Evolutionary conservation across 2,113 vertebrate species (phyloP).

Genomic region (Lophius piscatorius): DNA sequence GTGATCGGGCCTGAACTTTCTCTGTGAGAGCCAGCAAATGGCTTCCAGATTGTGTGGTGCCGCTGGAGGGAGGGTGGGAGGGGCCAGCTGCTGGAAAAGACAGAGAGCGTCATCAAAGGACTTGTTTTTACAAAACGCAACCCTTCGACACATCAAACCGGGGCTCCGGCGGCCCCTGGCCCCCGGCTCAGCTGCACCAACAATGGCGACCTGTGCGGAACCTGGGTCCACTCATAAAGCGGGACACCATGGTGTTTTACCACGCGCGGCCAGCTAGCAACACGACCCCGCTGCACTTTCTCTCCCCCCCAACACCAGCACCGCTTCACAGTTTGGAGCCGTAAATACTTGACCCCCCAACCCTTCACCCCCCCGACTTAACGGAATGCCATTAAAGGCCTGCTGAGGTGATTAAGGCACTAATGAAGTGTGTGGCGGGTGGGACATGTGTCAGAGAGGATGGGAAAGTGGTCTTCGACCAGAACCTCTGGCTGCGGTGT

Average conservation of each 20-base stretch:
- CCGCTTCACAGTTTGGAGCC: constrained; percentile 53
- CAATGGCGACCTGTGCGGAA: constrained; percentile 55
- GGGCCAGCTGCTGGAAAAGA: constrained; percentile 18
- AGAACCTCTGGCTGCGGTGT: too few species aligned
- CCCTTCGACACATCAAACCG: constrained; percentile 58
- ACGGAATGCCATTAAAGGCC: constrained; percentile 61
- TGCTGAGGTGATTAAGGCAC: constrained; percentile 29
- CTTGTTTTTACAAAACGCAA: constrained; percentile 69
- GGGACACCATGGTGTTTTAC: constrained; percentile 60
- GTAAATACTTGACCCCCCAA: constrained; percentile 59
- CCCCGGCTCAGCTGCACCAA: constrained; percentile 71
- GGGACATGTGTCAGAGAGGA: constrained; percentile 16
- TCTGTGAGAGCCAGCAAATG: constrained; percentile 64
- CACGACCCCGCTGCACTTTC: constrained; percentile 52
- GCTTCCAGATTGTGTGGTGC: constrained; percentile 70
- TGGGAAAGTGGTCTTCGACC: neutral
- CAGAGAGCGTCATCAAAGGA: constrained; percentile 63
- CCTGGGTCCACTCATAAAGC: constrained; percentile 64
- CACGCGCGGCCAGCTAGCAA: constrained; percentile 42
- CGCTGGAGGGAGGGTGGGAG: constrained; percentile 18
- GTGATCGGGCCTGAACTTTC: constrained; percentile 66
- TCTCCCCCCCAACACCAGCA: constrained; percentile 23
- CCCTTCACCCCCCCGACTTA: constrained; percentile 19
- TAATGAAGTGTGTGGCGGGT: constrained; percentile 38
- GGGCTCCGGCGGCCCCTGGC: constrained; percentile 21